A percentile compares a stretch with the other conserved stretches of the same genome.
Evolutionary conservation across 2,113 vertebrate species (phyloP).

Genomic region (Calyptommatus sinebrachiatus): DNA sequence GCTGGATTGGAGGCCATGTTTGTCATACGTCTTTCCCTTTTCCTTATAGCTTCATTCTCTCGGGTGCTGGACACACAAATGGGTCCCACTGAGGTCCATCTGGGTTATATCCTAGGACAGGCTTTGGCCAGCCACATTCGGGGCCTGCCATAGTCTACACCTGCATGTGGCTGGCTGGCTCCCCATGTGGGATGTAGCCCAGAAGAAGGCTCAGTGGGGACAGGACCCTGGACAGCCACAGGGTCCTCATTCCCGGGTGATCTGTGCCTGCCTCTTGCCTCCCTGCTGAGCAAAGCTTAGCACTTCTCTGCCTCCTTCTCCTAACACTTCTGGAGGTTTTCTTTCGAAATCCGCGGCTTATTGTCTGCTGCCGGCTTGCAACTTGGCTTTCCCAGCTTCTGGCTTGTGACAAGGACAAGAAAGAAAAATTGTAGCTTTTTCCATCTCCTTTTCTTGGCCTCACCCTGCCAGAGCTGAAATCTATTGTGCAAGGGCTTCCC

Average conservation of each 20-base stretch:
- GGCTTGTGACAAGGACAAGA: neutral
- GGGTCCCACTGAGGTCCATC: neutral
- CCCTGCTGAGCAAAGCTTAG: neutral
- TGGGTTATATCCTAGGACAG: neutral
- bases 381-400: neutral
- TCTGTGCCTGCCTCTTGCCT: neutral
- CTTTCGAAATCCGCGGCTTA: slow-evolving; percentile 5
- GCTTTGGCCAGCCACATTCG: no score
- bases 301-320: neutral
- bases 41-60: neutral
- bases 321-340: slow-evolving; percentile 4
- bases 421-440: neutral
- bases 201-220: no score
- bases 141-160: no score
- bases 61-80: neutral
- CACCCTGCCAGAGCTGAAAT: slow-evolving; percentile 2
- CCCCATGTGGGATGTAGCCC: no score
- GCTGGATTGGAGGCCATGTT: neutral
- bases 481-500: neutral
- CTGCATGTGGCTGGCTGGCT: no score
- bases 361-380: neutral
- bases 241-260: no score
- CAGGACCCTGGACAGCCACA: no score
- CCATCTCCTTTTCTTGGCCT: neutral
- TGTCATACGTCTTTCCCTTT: neutral